Percentiles rank a stretch among this genome's conserved stretches.
phyloP scores from a whole-genome alignment of 2,888 invertebrate genomes.

The Holacanthella duospinosa region DNA sequence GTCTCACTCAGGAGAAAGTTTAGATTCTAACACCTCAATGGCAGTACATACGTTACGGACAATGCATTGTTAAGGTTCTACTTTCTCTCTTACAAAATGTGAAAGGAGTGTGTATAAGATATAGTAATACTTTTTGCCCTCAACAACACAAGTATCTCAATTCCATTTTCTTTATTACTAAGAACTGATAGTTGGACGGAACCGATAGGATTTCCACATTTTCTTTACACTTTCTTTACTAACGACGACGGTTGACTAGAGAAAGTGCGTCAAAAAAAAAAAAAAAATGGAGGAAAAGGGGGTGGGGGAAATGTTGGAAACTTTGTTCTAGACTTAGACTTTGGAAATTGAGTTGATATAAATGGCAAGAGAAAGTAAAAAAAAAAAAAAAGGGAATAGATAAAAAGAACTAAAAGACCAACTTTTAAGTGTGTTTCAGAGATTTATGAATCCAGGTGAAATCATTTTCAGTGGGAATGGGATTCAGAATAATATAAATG shows the following conservation, averaged over 20 bases:
- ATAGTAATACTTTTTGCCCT: background rate
- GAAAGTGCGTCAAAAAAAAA: background rate
- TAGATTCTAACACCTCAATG: background rate
- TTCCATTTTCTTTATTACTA: constrained; percentile 1
- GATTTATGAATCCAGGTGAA: background rate
- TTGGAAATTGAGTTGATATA: background rate
- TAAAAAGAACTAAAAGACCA: background rate
- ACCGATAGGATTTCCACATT: background rate
- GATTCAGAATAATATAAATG: background rate
- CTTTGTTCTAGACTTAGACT: background rate
- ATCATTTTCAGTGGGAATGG: background rate
- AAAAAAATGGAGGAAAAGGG: background rate
- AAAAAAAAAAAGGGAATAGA: background rate
- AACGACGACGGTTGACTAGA: background rate
- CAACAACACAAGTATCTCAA: constrained; percentile 1
- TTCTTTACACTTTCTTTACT: background rate
- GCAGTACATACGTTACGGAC: background rate
- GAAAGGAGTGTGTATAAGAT: too few relatives aligned
- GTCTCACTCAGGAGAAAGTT: constrained; percentile 3
- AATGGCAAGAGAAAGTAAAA: background rate
- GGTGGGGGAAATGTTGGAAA: background rate
- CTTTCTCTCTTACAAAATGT: background rate
- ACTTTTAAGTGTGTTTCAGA: background rate
- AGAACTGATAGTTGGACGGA: background rate
- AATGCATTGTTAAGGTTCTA: background rate